phyloP scores from a whole-genome alignment of 2,888 invertebrate genomes.

The Drosophila mercatorum region DNA sequence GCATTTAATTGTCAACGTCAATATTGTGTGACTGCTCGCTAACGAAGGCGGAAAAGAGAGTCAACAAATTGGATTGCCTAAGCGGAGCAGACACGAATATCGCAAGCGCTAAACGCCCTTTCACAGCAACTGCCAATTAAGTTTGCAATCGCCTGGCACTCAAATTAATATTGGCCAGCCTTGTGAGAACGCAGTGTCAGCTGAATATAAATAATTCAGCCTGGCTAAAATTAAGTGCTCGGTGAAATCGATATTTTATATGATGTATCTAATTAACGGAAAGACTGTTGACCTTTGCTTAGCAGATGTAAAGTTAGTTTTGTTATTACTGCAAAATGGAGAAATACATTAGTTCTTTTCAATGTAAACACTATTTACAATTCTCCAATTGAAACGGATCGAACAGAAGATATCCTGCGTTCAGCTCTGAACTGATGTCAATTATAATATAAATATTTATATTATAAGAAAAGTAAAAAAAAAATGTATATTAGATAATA shows the following conservation, averaged over 20 bases:
- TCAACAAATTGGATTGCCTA: slow-evolving; percentile 24
- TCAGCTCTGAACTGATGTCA: no score
- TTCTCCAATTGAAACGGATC: neutral
- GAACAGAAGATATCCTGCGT: neutral
- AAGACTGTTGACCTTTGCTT: neutral
- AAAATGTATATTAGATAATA: no score
- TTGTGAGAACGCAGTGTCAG: neutral
- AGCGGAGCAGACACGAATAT: slow-evolving; percentile 39
- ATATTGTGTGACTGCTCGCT: slow-evolving; percentile 23
- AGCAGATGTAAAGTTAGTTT: neutral
- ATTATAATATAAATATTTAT: no score
- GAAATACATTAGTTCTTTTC: no score
- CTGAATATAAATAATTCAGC: neutral
- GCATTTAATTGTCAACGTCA: slow-evolving; percentile 67
- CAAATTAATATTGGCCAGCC: slow-evolving; percentile 6
- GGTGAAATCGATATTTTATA: slow-evolving; percentile 1
- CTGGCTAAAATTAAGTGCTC: neutral
- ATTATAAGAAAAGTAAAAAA: no score
- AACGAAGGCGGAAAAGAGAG: slow-evolving; percentile 9
- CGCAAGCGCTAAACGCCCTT: slow-evolving; percentile 50
- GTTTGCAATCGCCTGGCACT: slow-evolving; percentile 4
- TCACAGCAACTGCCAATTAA: slow-evolving; percentile 11
- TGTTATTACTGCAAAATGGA: no score
- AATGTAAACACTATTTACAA: neutral
- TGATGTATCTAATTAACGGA: neutral